These are phyloP conservation scores for Cheilosia variabilis DNA, from an alignment of 2,888 invertebrate species.

Conservation along the genomic window DNA sequence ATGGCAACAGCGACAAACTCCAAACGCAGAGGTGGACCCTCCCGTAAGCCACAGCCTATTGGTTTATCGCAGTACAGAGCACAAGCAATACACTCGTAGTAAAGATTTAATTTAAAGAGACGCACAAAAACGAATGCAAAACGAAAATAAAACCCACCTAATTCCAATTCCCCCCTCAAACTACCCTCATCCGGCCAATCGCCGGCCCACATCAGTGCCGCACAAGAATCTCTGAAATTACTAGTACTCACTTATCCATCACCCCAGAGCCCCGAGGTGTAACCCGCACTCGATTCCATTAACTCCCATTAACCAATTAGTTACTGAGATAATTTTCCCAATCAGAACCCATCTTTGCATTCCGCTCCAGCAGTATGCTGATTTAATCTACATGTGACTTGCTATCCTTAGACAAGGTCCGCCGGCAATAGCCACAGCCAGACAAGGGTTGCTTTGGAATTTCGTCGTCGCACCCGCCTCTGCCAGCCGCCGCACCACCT, in stretches of 20 bases:
- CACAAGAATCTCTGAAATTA: constrained; percentile 37
- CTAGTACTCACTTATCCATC: neutral
- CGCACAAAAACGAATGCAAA: neutral
- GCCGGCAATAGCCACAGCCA: neutral
- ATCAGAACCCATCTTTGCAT: constrained; percentile 69
- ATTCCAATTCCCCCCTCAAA: constrained; percentile 3
- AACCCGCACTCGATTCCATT: constrained; percentile 65
- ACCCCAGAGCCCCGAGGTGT: constrained; percentile 4
- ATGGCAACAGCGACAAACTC: too few species aligned
- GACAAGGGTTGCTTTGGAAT: constrained; percentile 14
- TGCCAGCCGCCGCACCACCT: neutral
- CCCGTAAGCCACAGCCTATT: too few species aligned
- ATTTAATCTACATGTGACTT: constrained; percentile 59
- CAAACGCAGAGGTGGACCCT: too few species aligned
- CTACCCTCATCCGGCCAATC: constrained; percentile 18
- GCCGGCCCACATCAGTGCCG: neutral
- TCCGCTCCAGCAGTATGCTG: constrained; percentile 46
- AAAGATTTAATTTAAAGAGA: neutral
- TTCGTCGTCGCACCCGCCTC: neutral
- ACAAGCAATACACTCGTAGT: too few species aligned
- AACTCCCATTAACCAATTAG: constrained; percentile 73
- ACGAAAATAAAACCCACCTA: neutral
- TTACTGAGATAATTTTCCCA: constrained; percentile 69
- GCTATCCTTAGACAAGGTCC: constrained; percentile 17
- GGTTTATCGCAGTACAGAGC: too few species aligned